Conservation (phyloP, 35 echinoderm and acorn worm species). For the Patiria miniata region DNA sequence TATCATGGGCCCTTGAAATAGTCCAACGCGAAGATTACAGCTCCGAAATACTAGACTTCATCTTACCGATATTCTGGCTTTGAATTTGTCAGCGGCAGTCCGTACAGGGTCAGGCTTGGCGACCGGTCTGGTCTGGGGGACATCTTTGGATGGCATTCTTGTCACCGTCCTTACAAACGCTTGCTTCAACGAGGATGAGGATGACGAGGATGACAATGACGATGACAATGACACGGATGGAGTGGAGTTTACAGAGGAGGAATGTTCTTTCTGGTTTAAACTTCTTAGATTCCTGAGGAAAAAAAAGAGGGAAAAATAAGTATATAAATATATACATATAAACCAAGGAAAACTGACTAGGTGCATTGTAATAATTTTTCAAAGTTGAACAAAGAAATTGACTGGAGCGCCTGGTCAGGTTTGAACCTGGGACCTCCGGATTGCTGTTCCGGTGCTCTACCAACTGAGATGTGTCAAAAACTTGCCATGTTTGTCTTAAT, state of each 20-base stretch:
- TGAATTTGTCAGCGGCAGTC: slow-evolving; percentile 13
- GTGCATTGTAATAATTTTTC: too few species aligned
- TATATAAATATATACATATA: too few species aligned
- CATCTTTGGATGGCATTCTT: not conserved
- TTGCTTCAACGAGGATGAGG: not conserved
- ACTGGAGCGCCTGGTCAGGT: too few species aligned
- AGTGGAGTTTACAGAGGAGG: not conserved
- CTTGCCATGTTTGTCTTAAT: too few species aligned
- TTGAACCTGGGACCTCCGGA: too few species aligned
- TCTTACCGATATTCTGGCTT: slow-evolving; percentile 7
- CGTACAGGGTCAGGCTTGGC: not conserved
- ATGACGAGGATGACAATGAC: not conserved
- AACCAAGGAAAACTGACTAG: too few species aligned
- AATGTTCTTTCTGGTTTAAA: slow-evolving; percentile 17
- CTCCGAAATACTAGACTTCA: not conserved
- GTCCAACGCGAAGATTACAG: too few species aligned
- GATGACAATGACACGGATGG: not conserved
- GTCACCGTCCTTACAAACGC: not conserved
- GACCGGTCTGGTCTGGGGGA: not conserved
- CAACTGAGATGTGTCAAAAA: too few species aligned
- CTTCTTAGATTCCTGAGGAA: not conserved
- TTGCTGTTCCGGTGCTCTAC: too few species aligned
- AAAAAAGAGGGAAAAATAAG: not conserved
- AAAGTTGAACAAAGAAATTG: too few species aligned
- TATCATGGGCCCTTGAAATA: too few species aligned